Base-by-base conservation (phyloP, 2,797 vertebrate genomes). In the Liasis olivaceus region DNA sequence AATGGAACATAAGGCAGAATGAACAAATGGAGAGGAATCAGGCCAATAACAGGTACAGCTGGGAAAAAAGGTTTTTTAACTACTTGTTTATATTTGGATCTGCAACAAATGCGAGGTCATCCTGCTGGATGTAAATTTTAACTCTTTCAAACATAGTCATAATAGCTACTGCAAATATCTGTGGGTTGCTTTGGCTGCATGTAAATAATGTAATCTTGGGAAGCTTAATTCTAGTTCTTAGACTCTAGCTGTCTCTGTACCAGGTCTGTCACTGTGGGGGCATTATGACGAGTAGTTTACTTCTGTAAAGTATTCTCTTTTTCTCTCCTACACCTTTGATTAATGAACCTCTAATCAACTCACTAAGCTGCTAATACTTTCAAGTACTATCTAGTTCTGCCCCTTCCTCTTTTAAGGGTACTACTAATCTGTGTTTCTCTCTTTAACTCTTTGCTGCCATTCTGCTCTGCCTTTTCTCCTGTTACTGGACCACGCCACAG, bases 21-120 rank as follows among this genome's bases (percentile, higher is more conserved):
- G 99, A 99, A 93, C 99, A 99, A 96, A 98, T 99, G 96, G 99
- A 99, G 98, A 99, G 99, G 97, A 99, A 99, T 97, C 99, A 99
- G 97, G 98, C 98, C 96, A 99, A 99, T 97, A 99, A 99, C 97
- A 98, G 99, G 99, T 99, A 96, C 60, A 92, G 91, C 0, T 0
- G 13, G 14, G 62, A 86, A 56, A 28, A 0, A 31, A 59, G 14
- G 2, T 15, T 22, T n/a, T 31, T 81, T 81, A 72, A 72, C 31
- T 36, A 51, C 54, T 13, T 8, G 4, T 66, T 47, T 85, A 11
- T 12, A 8, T 58, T 51, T 59, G 72, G 24, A 85, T 47, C 62
- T 85, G n/a, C 88, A 59, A 42, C 77, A 51, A 26, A 7, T 47
- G 54, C 54, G 26, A 26, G 64, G 13, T 42, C 86, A 22, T 58